Percentiles rank a stretch among this genome's conserved stretches.
Conservation (phyloP, 2,113 vertebrate species). For the Chunga burmeisteri region DNA sequence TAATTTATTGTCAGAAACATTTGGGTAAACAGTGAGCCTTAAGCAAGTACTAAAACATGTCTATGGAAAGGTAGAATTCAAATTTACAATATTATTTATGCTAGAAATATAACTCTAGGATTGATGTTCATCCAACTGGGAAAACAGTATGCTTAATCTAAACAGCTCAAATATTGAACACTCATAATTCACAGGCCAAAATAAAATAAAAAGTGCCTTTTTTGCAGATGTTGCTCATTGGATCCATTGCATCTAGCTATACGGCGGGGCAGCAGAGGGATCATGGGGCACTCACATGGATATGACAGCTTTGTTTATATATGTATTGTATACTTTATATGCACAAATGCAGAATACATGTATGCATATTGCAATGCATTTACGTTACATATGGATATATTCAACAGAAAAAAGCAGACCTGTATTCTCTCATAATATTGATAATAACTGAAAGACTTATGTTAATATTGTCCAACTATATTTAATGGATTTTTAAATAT, state of each 20-base stretch:
- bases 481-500: neutral
- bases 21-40: neutral
- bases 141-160: neutral
- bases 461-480: neutral
- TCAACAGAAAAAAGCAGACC: neutral
- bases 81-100: neutral
- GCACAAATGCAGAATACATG: neutral
- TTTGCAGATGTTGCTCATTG: neutral
- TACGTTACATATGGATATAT: neutral
- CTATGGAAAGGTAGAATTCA: neutral
- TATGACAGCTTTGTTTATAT: neutral
- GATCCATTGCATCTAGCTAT: neutral
- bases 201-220: neutral
- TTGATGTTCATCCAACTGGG: neutral
- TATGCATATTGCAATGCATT: neutral
- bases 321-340: neutral
- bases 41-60: neutral
- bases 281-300: neutral
- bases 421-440: neutral
- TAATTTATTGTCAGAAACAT: conserved; percentile 5
- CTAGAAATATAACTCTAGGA: neutral
- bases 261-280: neutral
- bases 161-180: neutral
- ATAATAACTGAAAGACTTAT: neutral
- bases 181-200: neutral